Evolutionary conservation across 2,113 vertebrate species (phyloP).

Genomic region (Periophthalmodon schlosseri): DNA sequence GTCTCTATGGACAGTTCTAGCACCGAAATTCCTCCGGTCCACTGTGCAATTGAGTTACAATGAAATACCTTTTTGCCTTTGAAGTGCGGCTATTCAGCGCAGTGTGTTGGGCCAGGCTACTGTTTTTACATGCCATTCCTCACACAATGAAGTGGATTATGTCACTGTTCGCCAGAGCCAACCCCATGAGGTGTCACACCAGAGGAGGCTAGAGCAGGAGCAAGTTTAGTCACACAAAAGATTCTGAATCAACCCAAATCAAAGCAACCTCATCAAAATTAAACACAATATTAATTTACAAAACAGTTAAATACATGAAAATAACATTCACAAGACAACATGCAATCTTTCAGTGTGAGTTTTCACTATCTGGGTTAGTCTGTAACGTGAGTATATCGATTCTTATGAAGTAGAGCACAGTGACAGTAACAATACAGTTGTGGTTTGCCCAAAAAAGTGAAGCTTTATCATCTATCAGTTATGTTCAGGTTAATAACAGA

Average conservation of each 20-base stretch:
- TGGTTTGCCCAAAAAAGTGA: conserved; percentile 12
- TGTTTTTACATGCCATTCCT: conserved; percentile 48
- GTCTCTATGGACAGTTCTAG: conserved; percentile 39
- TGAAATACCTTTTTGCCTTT: conserved; percentile 50
- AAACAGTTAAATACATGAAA: conserved; percentile 20
- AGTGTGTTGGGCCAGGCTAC: conserved; percentile 15
- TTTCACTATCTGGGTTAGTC: conserved; percentile 9
- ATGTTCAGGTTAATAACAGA: background rate
- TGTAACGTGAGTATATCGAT: conserved; percentile 45
- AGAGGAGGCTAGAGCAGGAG: conserved; percentile 15
- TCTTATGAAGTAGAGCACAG: conserved; percentile 34
- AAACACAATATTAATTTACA: background rate
- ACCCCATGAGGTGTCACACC: conserved; percentile 34
- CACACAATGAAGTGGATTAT: conserved; percentile 50
- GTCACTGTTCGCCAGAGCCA: conserved; percentile 45
- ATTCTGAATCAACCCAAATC: background rate
- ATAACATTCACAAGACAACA: conserved; percentile 1
- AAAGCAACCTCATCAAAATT: background rate
- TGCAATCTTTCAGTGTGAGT: conserved; percentile 10
- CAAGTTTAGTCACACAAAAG: conserved; percentile 10
- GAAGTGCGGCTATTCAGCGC: conserved; percentile 37
- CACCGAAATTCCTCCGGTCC: conserved; percentile 33
- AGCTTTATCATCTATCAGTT: background rate
- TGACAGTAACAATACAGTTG: conserved; percentile 14
- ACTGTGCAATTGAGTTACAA: conserved; percentile 35